Conservation (phyloP, 2,888 invertebrate genomes). For the Furcula furcula region DNA sequence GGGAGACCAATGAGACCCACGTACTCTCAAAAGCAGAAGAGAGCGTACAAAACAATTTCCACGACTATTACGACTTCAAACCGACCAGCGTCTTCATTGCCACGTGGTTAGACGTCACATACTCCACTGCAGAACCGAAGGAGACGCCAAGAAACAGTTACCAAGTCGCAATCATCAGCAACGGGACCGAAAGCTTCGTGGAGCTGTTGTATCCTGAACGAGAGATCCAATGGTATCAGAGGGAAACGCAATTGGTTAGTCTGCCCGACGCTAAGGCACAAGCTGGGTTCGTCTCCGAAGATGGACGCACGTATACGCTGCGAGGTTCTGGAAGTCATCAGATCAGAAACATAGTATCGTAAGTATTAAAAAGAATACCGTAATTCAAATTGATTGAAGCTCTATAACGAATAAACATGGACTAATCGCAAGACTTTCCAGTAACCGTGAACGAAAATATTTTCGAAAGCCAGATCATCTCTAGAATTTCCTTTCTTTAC, state of each 20-base stretch:
- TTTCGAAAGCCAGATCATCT: no score
- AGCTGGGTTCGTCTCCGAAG: constrained; percentile 94
- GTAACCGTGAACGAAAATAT: no score
- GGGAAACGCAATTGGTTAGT: constrained; percentile 87
- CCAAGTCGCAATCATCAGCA: constrained; percentile 85
- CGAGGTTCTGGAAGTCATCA: constrained; percentile 96
- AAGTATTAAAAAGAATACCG: constrained; percentile 40
- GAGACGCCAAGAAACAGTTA: constrained; percentile 89
- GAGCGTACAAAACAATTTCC: constrained; percentile 88
- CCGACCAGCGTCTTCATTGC: constrained; percentile 91
- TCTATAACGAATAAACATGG: no score
- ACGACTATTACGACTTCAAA: constrained; percentile 86
- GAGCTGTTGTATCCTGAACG: constrained; percentile 93
- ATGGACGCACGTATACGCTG: constrained; percentile 88
- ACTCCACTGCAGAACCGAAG: constrained; percentile 85
- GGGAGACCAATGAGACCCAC: constrained; percentile 83
- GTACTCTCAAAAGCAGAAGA: constrained; percentile 85
- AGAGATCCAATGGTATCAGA: constrained; percentile 96
- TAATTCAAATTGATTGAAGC: no score
- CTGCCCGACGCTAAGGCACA: constrained; percentile 95
- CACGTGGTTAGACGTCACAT: constrained; percentile 95
- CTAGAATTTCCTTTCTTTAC: no score
- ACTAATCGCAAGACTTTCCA: no score
- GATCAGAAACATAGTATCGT: constrained; percentile 90
- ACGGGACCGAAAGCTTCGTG: constrained; percentile 91